phyloP scores from a whole-genome alignment of 30 jellyfish, hydroid and myxozoan genomes.

The Catostylus mosaicus region DNA sequence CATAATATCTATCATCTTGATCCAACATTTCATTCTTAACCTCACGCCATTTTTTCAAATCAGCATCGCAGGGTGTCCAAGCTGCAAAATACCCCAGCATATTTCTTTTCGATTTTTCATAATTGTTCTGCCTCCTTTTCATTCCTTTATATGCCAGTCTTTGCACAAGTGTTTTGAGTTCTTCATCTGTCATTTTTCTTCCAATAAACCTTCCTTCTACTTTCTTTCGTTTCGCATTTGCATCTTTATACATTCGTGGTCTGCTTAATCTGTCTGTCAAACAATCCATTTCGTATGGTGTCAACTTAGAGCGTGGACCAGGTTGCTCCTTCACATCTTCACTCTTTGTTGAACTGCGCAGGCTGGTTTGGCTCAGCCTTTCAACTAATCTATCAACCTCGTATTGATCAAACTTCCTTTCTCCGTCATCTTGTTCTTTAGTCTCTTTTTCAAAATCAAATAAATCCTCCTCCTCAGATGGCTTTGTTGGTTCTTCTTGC shows the following conservation, averaged over 20 bases:
- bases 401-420: slow-evolving; percentile 31
- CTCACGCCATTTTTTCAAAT: slow-evolving; percentile 25
- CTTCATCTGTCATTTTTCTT: slow-evolving; percentile 17
- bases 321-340: background rate
- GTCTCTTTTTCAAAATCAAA: slow-evolving; percentile 20
- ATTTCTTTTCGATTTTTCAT: background rate
- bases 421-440: slow-evolving; percentile 2
- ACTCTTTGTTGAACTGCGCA: background rate
- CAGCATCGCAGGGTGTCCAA: slow-evolving; percentile 65
- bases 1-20: background rate
- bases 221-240: background rate
- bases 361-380: slow-evolving; percentile 43
- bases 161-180: slow-evolving; percentile 20
- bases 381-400: slow-evolving; percentile 51
- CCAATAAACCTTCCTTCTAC: slow-evolving; percentile 1
- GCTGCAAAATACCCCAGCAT: slow-evolving; percentile 34
- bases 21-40: slow-evolving; percentile 7
- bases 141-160: slow-evolving; percentile 26
- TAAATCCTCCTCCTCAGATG: slow-evolving; percentile 2
- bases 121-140: background rate
- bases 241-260: slow-evolving; percentile 15
- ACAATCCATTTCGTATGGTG: slow-evolving; percentile 9
- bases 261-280: slow-evolving; percentile 38
- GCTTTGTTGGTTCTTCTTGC: background rate
- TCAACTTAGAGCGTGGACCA: background rate